Base-by-base conservation (phyloP, 2,797 vertebrate genomes). In the Sebastes iracundus region DNA sequence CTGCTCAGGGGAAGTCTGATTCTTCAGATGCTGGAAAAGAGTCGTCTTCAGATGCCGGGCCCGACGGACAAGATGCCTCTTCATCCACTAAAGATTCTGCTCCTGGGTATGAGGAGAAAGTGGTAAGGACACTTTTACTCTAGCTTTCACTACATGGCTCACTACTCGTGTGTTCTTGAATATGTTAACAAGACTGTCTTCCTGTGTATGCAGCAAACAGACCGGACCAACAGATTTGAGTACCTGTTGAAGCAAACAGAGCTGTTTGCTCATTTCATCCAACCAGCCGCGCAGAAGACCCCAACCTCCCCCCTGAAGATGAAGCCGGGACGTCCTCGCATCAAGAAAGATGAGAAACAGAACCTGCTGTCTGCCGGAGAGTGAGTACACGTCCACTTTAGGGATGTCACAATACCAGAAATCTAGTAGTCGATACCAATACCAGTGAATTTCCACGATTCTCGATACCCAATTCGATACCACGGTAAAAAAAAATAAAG, bases 281-380 rank as follows among this genome's bases (percentile, higher is more conserved):
- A 99, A 90, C 99, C 99, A 61, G 98, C 99, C 49, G 98, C 98
- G 77, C 99, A 99, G 93, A 99, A 99, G 92, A 99, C 98, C 52
- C 99, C 99, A 49, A 99, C 98, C n/a, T 99, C 99, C 60, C 99
- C 99, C 33, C 93, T 99, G 87, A 99, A 99, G 95, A 99, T 99
- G 98, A 99, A 99, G 84, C 99, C 99, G 2, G 99, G 99, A 6
- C 98, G 99, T 10, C 98, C 98, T 71, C 97, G 98, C 79, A 94
- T 99, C 85, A 99, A 99, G 93, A 99, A 98, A 80, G 99, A 99
- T 22, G 99, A 99, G 92, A 99, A 99, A 86, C 99, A 99, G 94
- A 98, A 97, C 90, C 95, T 99, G 53, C 91, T 99, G 2, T 99
- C 97, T 49, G 98, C 95, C 59, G 99, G 98, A 93, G 99, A 99